Conservation (phyloP, 2,888 invertebrate genomes). For the Eutolmus rufibarbis region DNA sequence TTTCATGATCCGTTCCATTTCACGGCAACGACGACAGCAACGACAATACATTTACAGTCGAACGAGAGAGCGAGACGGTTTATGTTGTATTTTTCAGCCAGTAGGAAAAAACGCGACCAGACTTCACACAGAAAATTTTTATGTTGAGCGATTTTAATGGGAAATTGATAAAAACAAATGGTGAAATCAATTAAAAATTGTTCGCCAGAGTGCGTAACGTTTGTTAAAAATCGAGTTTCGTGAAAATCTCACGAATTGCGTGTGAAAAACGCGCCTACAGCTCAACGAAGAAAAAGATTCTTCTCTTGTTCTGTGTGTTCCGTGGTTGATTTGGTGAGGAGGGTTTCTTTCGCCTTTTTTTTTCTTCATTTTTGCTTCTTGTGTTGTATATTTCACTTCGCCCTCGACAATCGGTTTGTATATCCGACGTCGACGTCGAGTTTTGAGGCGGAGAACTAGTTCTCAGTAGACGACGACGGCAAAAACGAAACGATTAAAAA, state of each 20-base stretch:
- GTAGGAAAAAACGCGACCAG: constrained; percentile 26
- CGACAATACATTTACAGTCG: neutral
- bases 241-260: neutral
- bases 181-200: constrained; percentile 35
- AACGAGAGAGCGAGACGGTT: constrained; percentile 17
- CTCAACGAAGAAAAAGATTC: neutral
- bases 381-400: constrained; percentile 26
- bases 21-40: neutral
- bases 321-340: constrained; percentile 16
- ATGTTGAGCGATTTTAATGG: constrained; percentile 10
- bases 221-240: neutral
- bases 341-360: neutral
- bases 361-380: neutral
- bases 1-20: neutral
- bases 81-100: constrained; percentile 2
- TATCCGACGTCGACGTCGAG: neutral
- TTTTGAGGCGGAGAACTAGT: constrained; percentile 27
- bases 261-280: neutral
- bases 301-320: neutral
- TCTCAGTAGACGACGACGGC: constrained; percentile 22
- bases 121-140: constrained; percentile 19
- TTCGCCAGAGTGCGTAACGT: neutral
- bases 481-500: neutral
- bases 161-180: constrained; percentile 27
- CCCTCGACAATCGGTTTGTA: constrained; percentile 22